These are phyloP conservation scores for Ramazzottius varieornatus DNA, from an alignment of 2,888 invertebrate species.

Conservation along the genomic window DNA sequence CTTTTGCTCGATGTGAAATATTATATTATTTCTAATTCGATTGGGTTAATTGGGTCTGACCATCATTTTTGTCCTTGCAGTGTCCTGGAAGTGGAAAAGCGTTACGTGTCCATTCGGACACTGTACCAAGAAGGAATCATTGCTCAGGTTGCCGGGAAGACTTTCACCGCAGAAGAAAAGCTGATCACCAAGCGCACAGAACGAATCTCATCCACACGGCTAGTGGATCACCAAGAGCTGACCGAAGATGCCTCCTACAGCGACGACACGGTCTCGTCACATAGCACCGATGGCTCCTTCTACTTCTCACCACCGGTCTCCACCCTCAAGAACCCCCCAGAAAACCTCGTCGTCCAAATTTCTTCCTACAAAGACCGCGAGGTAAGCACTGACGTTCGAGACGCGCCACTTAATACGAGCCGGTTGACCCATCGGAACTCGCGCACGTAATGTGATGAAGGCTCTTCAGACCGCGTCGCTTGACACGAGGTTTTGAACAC, in stretches of 20 bases:
- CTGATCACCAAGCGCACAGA: background rate
- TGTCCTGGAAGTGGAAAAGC: background rate
- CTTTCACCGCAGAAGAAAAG: background rate
- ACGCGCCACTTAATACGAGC: too few species aligned
- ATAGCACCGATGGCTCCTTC: background rate
- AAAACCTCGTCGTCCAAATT: conserved; percentile 16
- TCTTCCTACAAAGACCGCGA: background rate
- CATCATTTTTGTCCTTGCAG: too few species aligned
- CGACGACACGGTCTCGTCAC: background rate
- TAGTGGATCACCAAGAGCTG: background rate
- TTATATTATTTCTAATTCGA: too few species aligned
- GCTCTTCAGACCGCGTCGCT: too few species aligned
- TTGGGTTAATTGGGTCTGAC: too few species aligned
- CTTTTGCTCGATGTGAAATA: too few species aligned
- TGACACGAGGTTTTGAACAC: too few species aligned
- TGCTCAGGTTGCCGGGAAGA: conserved; percentile 3
- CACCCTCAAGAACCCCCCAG: conserved; percentile 12
- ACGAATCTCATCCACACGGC: background rate
- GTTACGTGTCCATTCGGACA: background rate
- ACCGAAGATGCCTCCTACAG: background rate
- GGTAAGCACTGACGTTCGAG: too few species aligned
- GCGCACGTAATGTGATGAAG: too few species aligned
- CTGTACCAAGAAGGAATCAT: background rate
- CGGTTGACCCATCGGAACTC: too few species aligned
- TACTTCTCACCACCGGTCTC: background rate